Percentiles rank a stretch among this genome's conserved stretches.
These are phyloP conservation scores for Drosophila mauritiana DNA, from an alignment of 1,140 invertebrate genomes.

Conservation along the genomic window DNA sequence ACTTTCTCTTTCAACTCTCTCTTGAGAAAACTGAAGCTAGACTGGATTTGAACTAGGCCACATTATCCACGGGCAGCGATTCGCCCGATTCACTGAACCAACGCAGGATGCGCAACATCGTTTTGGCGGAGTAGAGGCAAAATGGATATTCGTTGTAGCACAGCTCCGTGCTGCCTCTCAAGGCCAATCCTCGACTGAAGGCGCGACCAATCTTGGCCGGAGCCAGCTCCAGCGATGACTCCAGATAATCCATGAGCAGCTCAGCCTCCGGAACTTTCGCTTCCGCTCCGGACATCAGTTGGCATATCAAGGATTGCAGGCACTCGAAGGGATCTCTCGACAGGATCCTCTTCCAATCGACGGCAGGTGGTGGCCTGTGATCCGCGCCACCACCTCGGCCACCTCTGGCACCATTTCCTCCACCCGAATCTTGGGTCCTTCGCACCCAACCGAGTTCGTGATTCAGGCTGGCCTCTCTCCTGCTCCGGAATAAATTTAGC, in stretches of 20 bases:
- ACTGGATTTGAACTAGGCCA: not conserved
- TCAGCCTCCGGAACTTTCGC: slow-evolving; percentile 64
- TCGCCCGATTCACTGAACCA: slow-evolving; percentile 69
- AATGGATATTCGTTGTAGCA: slow-evolving; percentile 82
- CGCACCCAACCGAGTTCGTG: slow-evolving; percentile 35
- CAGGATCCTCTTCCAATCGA: slow-evolving; percentile 82
- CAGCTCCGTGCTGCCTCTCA: slow-evolving; percentile 56
- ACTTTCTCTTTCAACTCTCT: slow-evolving; percentile 29
- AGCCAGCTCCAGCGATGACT: slow-evolving; percentile 66
- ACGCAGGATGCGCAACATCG: slow-evolving; percentile 74
- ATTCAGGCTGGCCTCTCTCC: slow-evolving; percentile 22
- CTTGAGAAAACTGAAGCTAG: slow-evolving; percentile 15
- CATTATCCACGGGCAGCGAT: slow-evolving; percentile 14
- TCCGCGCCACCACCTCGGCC: not conserved
- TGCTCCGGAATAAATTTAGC: slow-evolving; percentile 49
- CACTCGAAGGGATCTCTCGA: slow-evolving; percentile 82
- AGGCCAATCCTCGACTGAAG: slow-evolving; percentile 70
- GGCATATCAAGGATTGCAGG: slow-evolving; percentile 80
- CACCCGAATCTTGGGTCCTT: slow-evolving; percentile 25
- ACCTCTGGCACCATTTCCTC: not conserved
- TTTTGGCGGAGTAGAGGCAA: slow-evolving; percentile 81
- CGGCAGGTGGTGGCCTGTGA: slow-evolving; percentile 14
- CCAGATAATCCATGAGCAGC: slow-evolving; percentile 72
- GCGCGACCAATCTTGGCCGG: slow-evolving; percentile 71
- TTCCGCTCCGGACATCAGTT: slow-evolving; percentile 79